Conservation (phyloP, 2,888 invertebrate genomes). For the Cecidostiba fungosa region DNA sequence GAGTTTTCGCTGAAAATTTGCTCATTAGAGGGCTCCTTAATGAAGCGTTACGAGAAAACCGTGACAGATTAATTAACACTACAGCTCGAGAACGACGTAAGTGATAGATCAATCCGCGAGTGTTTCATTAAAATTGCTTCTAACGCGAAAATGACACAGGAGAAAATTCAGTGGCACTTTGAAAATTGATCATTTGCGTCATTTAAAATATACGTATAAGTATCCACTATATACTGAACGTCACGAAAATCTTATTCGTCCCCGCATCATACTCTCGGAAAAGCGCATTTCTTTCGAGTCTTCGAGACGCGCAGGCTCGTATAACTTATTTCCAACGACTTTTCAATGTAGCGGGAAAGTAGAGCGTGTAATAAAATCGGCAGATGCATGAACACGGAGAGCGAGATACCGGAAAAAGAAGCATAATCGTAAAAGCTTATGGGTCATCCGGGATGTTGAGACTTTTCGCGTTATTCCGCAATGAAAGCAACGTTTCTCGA, state of each 20-base stretch:
- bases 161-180: not conserved
- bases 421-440: slow-evolving; percentile 10
- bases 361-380: slow-evolving; percentile 3
- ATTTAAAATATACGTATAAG: too few relatives aligned
- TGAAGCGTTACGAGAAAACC: too few relatives aligned
- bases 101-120: too few relatives aligned
- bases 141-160: too few relatives aligned
- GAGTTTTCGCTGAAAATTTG: too few relatives aligned
- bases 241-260: not conserved
- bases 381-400: not conserved
- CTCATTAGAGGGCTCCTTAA: too few relatives aligned
- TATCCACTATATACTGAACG: too few relatives aligned
- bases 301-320: not conserved
- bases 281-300: slow-evolving; percentile 6
- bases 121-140: too few relatives aligned
- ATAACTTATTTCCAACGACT: not conserved
- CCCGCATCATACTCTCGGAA: too few relatives aligned
- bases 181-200: not conserved
- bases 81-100: too few relatives aligned
- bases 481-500: not conserved
- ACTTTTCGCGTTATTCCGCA: slow-evolving; percentile 5
- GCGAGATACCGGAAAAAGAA: slow-evolving; percentile 3
- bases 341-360: slow-evolving; percentile 7
- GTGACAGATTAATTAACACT: too few relatives aligned
- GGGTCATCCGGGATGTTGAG: not conserved